These are phyloP conservation scores for Melanophora roralis DNA, from an alignment of 2,888 invertebrate species.

Conservation along the genomic window DNA sequence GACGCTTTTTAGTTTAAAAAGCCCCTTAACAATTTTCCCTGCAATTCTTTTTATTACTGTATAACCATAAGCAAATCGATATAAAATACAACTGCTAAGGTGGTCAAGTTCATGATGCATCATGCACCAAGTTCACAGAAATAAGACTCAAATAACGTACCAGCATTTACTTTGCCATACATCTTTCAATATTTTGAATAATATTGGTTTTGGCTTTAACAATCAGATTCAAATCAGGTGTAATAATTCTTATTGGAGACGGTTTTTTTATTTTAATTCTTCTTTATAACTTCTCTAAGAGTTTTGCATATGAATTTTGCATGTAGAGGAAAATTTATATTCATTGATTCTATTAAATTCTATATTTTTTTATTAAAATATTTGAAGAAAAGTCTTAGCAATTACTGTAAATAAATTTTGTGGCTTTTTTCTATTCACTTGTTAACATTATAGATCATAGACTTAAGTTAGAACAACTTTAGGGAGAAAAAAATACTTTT, in stretches of 20 bases:
- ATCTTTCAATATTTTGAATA: constrained; percentile 45
- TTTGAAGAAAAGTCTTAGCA: constrained; percentile 27
- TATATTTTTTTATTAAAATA: too few relatives aligned
- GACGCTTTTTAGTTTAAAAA: constrained; percentile 58
- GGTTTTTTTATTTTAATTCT: constrained; percentile 60
- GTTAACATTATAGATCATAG: constrained; percentile 49
- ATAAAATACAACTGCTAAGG: constrained; percentile 60
- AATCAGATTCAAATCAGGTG: constrained; percentile 77
- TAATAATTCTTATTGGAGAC: constrained; percentile 77
- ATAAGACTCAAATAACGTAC: background rate
- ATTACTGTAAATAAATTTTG: constrained; percentile 40
- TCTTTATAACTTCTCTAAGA: constrained; percentile 7
- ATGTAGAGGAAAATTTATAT: constrained; percentile 40
- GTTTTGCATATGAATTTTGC: constrained; percentile 56
- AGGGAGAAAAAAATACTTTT: constrained; percentile 35
- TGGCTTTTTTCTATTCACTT: background rate
- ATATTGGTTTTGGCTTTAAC: constrained; percentile 52
- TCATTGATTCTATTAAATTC: constrained; percentile 49
- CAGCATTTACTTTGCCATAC: constrained; percentile 44
- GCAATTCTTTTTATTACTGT: too few relatives aligned
- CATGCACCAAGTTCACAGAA: constrained; percentile 21
- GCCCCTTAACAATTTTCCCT: too few relatives aligned
- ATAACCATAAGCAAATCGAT: constrained; percentile 60
- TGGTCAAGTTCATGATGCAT: constrained; percentile 74
- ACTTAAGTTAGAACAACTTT: constrained; percentile 42